Conservation (phyloP, 2,797 vertebrate genomes). For the Thalassophryne amazonica region DNA sequence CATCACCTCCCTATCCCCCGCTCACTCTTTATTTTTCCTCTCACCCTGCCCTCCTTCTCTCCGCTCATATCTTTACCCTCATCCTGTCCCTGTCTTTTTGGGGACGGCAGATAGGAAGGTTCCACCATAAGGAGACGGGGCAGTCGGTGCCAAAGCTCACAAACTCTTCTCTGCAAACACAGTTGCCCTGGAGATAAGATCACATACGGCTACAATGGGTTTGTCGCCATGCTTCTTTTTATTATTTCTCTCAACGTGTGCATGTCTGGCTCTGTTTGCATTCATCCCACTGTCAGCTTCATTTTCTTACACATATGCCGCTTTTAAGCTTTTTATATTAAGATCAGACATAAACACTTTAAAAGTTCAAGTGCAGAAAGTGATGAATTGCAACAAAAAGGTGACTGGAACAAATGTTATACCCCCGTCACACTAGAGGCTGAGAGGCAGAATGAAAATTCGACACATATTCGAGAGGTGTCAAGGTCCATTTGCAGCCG, state of each 20-base stretch:
- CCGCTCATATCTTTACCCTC: constrained; percentile 4
- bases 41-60: constrained; percentile 27
- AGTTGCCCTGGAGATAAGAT: constrained; percentile 77
- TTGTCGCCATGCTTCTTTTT: constrained; percentile 31
- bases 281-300: too few relatives aligned
- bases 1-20: constrained; percentile 54
- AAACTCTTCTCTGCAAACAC: constrained; percentile 66
- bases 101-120: constrained; percentile 47
- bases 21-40: constrained; percentile 34
- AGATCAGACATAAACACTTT: too few relatives aligned
- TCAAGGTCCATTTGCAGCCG: too few relatives aligned
- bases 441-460: too few relatives aligned
- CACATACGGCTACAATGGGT: constrained; percentile 68
- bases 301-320: too few relatives aligned
- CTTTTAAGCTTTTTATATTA: too few relatives aligned
- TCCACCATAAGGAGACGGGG: constrained; percentile 39
- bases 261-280: constrained; percentile 16
- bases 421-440: too few relatives aligned
- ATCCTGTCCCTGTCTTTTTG: constrained; percentile 38
- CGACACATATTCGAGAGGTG: too few relatives aligned
- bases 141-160: constrained; percentile 70
- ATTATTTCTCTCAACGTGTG: constrained; percentile 35
- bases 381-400: too few relatives aligned
- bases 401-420: too few relatives aligned
- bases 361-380: too few relatives aligned